Evolutionary conservation across 1,140 invertebrate species (phyloP).

Genomic region (Saxidomus purpurata): DNA sequence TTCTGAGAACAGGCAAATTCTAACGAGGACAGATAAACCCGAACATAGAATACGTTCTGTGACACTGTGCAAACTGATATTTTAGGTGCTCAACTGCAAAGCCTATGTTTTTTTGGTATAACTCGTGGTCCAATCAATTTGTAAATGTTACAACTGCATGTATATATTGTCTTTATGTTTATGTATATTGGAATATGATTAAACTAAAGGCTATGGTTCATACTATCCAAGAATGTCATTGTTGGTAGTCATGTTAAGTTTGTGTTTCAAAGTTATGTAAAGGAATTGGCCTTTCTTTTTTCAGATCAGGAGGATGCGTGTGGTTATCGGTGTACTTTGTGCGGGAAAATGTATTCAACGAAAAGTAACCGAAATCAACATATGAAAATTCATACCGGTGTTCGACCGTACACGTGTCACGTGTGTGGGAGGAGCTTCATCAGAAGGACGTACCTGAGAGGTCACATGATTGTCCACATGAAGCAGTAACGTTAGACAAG

Average conservation of each 20-base stretch:
- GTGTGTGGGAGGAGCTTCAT: slow-evolving; percentile 99
- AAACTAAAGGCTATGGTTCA: not conserved
- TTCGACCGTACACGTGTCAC: slow-evolving; percentile 95
- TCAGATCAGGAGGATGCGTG: not conserved
- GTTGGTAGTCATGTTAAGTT: too few relatives aligned
- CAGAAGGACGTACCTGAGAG: slow-evolving; percentile 88
- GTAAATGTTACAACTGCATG: too few relatives aligned
- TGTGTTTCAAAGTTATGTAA: not conserved
- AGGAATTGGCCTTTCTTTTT: not conserved
- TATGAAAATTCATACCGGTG: slow-evolving; percentile 98
- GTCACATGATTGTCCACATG: slow-evolving; percentile 31
- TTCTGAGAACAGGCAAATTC: too few relatives aligned
- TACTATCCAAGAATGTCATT: too few relatives aligned
- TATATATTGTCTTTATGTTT: too few relatives aligned
- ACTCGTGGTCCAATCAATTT: too few relatives aligned
- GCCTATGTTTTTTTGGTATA: too few relatives aligned
- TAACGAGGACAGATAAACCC: too few relatives aligned
- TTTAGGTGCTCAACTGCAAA: too few relatives aligned
- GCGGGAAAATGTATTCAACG: slow-evolving; percentile 63
- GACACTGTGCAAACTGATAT: too few relatives aligned
- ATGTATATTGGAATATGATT: not conserved
- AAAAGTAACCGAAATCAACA: slow-evolving; percentile 87
- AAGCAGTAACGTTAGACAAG: too few relatives aligned
- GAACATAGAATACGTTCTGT: too few relatives aligned
- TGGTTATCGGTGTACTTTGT: slow-evolving; percentile 45